Conservation (phyloP, 2,888 invertebrate species). For the Luffia ferchaultella region DNA sequence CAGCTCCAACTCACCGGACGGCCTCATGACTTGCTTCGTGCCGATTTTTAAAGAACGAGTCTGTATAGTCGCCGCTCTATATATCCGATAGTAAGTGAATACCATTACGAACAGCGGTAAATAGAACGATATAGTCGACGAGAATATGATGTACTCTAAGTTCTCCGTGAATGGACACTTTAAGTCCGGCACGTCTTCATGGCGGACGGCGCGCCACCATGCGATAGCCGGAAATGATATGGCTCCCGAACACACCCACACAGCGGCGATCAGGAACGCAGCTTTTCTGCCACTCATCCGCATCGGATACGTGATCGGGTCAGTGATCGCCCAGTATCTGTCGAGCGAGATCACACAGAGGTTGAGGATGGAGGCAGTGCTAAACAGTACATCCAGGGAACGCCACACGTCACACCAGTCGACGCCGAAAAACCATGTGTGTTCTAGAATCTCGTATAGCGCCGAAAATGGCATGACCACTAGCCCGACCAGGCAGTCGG, state of each 20-base stretch:
- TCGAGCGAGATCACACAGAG: constrained; percentile 96
- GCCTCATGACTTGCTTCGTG: constrained; percentile 87
- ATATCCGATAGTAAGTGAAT: constrained; percentile 96
- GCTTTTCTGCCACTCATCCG: constrained; percentile 91
- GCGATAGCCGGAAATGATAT: constrained; percentile 98
- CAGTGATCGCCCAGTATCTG: constrained; percentile 98
- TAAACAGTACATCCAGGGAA: constrained; percentile 95
- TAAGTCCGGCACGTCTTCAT: constrained; percentile 80
- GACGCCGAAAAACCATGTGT: constrained; percentile 93
- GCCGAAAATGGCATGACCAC: constrained; percentile 99
- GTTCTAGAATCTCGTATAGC: constrained; percentile 86
- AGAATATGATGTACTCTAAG: constrained; percentile 94
- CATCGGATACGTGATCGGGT: constrained; percentile 97
- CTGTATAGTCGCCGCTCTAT: constrained; percentile 92
- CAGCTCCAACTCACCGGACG: constrained; percentile 85
- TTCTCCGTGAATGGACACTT: constrained; percentile 98
- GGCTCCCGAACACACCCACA: constrained; percentile 96
- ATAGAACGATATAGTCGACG: constrained; percentile 97
- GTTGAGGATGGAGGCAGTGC: constrained; percentile 97
- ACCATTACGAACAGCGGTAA: constrained; percentile 97
- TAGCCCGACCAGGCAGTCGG: constrained; percentile 94
- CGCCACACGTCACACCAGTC: constrained; percentile 99
- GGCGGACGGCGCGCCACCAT: constrained; percentile 92
- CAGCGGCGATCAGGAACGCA: constrained; percentile 86
- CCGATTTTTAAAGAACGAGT: constrained; percentile 90